Evolutionary conservation across 1,140 invertebrate species (phyloP), one percentile per base, ranked within the genome.

Genomic region (Bombus fervidus): DNA sequence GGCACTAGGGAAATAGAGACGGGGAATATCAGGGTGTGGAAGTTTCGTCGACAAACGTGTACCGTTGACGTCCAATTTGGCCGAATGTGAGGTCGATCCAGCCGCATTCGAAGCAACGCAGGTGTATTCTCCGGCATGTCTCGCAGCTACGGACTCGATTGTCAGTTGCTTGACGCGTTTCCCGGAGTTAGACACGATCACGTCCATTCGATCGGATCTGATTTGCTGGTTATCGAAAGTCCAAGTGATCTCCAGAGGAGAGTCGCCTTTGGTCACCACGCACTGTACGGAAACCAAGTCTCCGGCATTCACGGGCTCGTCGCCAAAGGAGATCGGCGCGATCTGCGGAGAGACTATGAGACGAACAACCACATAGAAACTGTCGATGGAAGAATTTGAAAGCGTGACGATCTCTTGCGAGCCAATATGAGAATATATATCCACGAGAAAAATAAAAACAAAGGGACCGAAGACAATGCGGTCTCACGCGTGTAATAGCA

Each of bases 11-110:
- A 57, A 76, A 71, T n/a, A 75, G 68, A 37, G 59, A 66, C 43
- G 18, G 59, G 74, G n/a, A 31, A 6, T 22, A 22, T 75, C 28
- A 13, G 39, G 28, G 73, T 72, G 74, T 69, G 25, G 25, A 41
- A 59, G 72, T 59, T 53, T 78, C 77, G 77, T 78, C 82, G 79
- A 81, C 77, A 43, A 47, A 22, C n/a, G 69, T 88, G 92, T 97
- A 98, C 98, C 98, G 95, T 98, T 97, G 79, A 98, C 97, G 91
- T 96, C 95, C 90, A 98, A 94, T 74, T 95, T 93, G 39, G 97
- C 96, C 25, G 97, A 96, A 92, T 97, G 96, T 85, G 96, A 96
- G 47, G 96, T 96, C 34, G 95, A 96, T 72, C 97, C 97, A 62
- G 97, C 97, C 71, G 94, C 94, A 94, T 98, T 98, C 88, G 96